phyloP scores from a whole-genome alignment of 2,113 vertebrate species.

The Eurystomus gularis region DNA sequence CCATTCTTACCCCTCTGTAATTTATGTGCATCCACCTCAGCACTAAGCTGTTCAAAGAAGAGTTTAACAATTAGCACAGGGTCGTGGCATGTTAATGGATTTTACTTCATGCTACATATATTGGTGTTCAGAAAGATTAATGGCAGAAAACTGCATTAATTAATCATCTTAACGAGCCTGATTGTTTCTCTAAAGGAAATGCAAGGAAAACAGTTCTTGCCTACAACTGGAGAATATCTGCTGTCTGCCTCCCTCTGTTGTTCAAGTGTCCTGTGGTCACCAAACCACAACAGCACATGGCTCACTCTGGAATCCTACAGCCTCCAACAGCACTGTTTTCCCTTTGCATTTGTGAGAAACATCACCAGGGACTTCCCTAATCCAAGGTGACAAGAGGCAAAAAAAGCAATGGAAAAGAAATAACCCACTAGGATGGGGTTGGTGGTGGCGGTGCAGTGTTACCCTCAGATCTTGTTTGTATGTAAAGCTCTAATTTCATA shows the following conservation, averaged over 20 bases:
- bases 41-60: background rate
- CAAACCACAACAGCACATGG: background rate
- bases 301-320: background rate
- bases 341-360: background rate
- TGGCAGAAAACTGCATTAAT: conserved; percentile 26
- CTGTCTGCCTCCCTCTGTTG: background rate
- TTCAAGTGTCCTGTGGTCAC: background rate
- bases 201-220: background rate
- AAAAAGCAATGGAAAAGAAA: background rate
- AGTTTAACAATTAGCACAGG: conserved; percentile 26
- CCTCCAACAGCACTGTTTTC: background rate
- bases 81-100: background rate
- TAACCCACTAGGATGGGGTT: background rate
- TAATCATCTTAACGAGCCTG: conserved; percentile 17
- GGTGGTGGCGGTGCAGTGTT: background rate
- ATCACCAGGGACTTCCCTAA: background rate
- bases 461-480: background rate
- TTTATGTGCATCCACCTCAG: background rate
- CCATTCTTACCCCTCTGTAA: background rate
- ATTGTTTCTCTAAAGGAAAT: conserved; percentile 4
- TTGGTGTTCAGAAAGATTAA: conserved; percentile 24
- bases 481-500: background rate
- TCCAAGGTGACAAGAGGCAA: background rate
- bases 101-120: background rate
- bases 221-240: background rate